phyloP scores from a whole-genome alignment of 2,888 invertebrate species.

The Apoderus coryli region DNA sequence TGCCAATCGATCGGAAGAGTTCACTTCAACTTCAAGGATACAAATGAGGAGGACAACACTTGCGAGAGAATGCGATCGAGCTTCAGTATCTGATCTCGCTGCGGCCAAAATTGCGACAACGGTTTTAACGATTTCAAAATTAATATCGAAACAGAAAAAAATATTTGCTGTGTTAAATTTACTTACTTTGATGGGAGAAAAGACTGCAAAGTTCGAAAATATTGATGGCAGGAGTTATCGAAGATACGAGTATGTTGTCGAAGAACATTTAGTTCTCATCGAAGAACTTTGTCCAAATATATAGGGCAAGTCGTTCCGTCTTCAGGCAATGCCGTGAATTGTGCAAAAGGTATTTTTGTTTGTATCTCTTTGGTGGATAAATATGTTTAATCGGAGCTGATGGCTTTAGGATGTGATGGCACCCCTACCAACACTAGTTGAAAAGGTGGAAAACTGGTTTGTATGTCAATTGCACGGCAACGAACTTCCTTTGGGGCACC shows the following conservation, averaged over 20 bases:
- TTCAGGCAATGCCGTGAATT: constrained; percentile 1
- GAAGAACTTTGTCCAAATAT: constrained; percentile 2
- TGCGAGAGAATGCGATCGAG: constrained; percentile 1
- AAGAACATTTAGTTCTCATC: constrained; percentile 2
- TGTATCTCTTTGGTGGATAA: constrained; percentile 1
- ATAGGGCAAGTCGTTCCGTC: background rate
- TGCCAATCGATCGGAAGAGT: constrained; percentile 1
- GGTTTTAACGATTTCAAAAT: constrained; percentile 1
- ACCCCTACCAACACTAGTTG: constrained; percentile 1
- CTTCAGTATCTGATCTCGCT: constrained; percentile 1
- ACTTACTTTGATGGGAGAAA: constrained; percentile 1
- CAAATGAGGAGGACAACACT: constrained; percentile 1
- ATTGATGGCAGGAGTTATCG: constrained; percentile 1
- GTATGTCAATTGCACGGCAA: constrained; percentile 2
- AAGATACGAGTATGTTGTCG: constrained; percentile 1
- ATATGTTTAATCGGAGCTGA: background rate
- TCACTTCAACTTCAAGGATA: constrained; percentile 1
- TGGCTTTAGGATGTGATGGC: constrained; percentile 2
- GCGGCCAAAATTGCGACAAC: constrained; percentile 1
- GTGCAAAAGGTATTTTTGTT: background rate
- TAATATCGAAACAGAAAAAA: background rate
- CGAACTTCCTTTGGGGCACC: constrained; percentile 3
- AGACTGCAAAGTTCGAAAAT: background rate
- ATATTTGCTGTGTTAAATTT: background rate
- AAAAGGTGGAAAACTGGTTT: constrained; percentile 2